Base-by-base conservation (phyloP, 2,888 invertebrate species). In the Tenthredo amoena region DNA sequence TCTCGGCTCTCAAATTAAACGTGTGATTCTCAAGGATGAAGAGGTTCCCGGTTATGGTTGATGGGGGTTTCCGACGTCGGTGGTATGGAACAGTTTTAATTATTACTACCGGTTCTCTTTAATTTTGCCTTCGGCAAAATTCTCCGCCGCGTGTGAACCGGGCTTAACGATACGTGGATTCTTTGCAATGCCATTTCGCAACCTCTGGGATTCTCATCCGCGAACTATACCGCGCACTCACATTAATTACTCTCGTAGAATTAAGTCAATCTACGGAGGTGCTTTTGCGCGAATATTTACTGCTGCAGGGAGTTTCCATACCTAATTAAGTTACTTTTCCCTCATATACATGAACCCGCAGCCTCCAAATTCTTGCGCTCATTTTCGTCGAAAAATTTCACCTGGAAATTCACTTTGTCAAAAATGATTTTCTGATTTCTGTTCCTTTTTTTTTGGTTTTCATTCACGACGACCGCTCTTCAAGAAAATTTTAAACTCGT, bases 401-500 rank as follows among this genome's bases (percentile, higher is more conserved):
- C 62, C 21, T 3, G 3, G 0, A 62, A 26, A 62, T 62, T 18
- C 9, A 9, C n/a, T 72, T 37, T 21, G 15, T 68, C 68, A 2
- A 34, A 34, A 12, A 10, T 68, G 26, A n/a, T 43, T 43, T 21
- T 43, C n/a, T 21, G 0, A 4, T n/a, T 72, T 12, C 12, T 40
- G n/a, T 40, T 72, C 0, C 21, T 47, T 76, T 26, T 21, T 18
- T 15, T 1, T 26, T 26, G 26, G 26, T 15, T 18, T 34, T 12
- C 26, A 21, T 47, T 15, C 47, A 47, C 21, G 43, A 26, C 15
- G 43, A 34, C 10, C 21, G 21, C 40, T 74, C 3, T 55, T 0
- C 55, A 55, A 55, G 77, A 77, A 34, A 77, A 77, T 15, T 34
- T 77, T 15, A 34, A 55, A 50, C 85, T 88, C 86, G 88, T 87